Evolutionary conservation across 2,888 invertebrate species (phyloP).

Genomic region (Mermis nigrescens): DNA sequence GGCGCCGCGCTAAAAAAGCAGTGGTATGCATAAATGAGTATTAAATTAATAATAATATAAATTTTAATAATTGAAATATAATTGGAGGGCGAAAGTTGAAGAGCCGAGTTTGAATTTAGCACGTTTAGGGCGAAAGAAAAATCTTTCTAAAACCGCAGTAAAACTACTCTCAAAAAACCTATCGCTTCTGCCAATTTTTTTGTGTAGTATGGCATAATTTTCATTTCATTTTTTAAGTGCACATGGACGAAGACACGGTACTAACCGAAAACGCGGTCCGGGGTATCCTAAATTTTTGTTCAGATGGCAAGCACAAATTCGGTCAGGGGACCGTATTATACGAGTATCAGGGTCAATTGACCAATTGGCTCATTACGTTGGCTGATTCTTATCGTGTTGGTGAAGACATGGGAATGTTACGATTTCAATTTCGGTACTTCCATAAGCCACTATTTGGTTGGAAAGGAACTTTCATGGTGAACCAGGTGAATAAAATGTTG

Average conservation of each 20-base stretch:
- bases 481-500: too few relatives aligned
- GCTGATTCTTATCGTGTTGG: neutral
- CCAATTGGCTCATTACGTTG: neutral
- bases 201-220: too few relatives aligned
- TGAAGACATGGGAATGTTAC: neutral
- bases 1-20: too few relatives aligned
- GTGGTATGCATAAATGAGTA: too few relatives aligned
- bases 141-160: too few relatives aligned
- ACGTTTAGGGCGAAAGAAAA: too few relatives aligned
- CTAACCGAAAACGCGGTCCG: neutral
- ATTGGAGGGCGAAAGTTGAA: too few relatives aligned
- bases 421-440: neutral
- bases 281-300: neutral
- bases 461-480: neutral
- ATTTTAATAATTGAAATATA: too few relatives aligned
- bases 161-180: too few relatives aligned
- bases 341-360: neutral
- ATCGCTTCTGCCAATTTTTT: too few relatives aligned
- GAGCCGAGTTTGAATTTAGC: too few relatives aligned
- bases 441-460: neutral
- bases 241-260: neutral
- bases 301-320: neutral
- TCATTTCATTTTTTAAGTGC: neutral
- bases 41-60: too few relatives aligned
- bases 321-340: neutral